Evolutionary conservation across 2,113 vertebrate species (phyloP).

Genomic region (Tachysurus vachellii): DNA sequence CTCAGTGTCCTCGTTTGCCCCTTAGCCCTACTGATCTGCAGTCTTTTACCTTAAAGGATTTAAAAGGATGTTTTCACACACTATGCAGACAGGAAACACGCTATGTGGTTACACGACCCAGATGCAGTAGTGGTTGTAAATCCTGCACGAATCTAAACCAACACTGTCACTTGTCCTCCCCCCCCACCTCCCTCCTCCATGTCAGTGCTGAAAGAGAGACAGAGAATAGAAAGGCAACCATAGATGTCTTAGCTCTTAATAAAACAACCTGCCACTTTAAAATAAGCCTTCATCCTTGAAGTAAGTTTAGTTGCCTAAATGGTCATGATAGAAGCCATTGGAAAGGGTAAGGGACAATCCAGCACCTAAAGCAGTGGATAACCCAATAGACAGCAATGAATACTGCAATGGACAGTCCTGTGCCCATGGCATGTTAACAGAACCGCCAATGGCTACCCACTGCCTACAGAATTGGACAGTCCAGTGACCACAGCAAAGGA

Average conservation of each 20-base stretch:
- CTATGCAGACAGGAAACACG: conserved; percentile 38
- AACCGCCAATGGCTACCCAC: background rate
- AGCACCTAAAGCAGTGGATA: background rate
- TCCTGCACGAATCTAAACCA: conserved; percentile 39
- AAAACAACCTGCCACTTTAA: background rate
- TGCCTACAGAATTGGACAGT: background rate
- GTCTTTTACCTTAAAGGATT: conserved; percentile 13
- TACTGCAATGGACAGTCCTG: background rate
- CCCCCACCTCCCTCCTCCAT: background rate
- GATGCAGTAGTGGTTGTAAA: conserved; percentile 39
- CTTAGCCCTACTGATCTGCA: background rate
- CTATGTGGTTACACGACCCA: conserved; percentile 16
- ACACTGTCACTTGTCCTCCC: background rate
- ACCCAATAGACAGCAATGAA: too few relatives aligned
- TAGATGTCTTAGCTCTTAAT: background rate
- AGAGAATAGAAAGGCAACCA: background rate
- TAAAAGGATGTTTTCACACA: conserved; percentile 42
- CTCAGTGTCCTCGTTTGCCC: background rate
- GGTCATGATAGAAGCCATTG: background rate
- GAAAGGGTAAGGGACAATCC: background rate
- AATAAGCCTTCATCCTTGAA: background rate
- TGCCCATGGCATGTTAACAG: background rate
- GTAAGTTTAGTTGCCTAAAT: background rate
- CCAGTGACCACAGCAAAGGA: background rate
- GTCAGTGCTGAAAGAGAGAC: background rate